Percentiles rank a stretch among this genome's conserved stretches.
Evolutionary conservation across 2,888 invertebrate genomes (phyloP).

Genomic region (Biston betularia): DNA sequence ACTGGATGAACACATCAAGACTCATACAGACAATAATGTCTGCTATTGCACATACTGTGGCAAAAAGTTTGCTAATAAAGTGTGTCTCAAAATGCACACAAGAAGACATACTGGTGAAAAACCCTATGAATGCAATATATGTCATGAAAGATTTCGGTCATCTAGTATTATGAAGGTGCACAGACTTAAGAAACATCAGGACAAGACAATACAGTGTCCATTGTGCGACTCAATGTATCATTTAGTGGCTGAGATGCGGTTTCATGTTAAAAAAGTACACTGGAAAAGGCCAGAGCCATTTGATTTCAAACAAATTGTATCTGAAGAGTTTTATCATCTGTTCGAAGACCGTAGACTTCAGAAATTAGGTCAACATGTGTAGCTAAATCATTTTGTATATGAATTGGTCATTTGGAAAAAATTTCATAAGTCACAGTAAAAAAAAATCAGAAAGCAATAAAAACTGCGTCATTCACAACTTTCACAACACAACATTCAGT

Average conservation of each 20-base stretch:
- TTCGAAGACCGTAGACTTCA: conserved; percentile 38
- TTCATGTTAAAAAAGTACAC: conserved; percentile 62
- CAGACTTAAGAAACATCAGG: conserved; percentile 58
- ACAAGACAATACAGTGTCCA: conserved; percentile 58
- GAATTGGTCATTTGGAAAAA: too few species aligned
- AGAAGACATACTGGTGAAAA: conserved; percentile 60
- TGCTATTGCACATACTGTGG: conserved; percentile 54
- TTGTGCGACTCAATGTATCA: conserved; percentile 60
- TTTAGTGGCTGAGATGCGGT: conserved; percentile 59
- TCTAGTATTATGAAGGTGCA: conserved; percentile 63
- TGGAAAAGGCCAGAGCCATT: conserved; percentile 61
- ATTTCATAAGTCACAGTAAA: too few species aligned
- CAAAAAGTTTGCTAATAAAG: conserved; percentile 60
- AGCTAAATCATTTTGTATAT: not conserved
- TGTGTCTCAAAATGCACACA: conserved; percentile 60
- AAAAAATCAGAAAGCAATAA: too few species aligned
- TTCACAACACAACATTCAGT: too few species aligned
- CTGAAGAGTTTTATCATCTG: conserved; percentile 51
- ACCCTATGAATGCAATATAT: conserved; percentile 61
- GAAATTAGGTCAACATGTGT: conserved; percentile 25
- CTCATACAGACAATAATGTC: conserved; percentile 48
- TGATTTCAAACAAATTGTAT: conserved; percentile 54
- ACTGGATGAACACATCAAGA: conserved; percentile 54
- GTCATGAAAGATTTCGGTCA: conserved; percentile 59
- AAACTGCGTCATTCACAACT: too few species aligned